phyloP scores from a whole-genome alignment of 37 sponge, comb jelly and placozoan genomes.

The Chondrosia reniformis region DNA sequence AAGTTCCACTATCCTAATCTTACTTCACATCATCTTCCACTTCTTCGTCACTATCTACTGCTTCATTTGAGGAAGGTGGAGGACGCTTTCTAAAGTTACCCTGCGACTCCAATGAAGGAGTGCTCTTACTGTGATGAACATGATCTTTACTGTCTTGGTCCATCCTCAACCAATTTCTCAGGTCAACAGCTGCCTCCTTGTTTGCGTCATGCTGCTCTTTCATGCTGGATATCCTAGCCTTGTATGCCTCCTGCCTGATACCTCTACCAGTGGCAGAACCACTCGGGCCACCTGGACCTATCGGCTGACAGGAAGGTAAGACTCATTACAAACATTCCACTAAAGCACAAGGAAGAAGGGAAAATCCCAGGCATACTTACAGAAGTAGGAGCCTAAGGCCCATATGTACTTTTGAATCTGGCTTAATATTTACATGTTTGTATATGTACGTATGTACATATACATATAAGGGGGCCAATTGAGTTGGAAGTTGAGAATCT shows the following conservation, averaged over 20 bases:
- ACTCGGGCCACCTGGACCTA: background rate
- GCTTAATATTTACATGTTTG: background rate
- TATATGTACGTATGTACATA: background rate
- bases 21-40: conserved; percentile 45
- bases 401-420: too few relatives aligned
- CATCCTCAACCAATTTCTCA: conserved; percentile 33
- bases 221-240: conserved; percentile 40
- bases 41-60: conserved; percentile 37
- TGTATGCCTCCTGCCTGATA: conserved; percentile 62
- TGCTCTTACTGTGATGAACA: background rate
- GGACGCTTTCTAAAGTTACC: conserved; percentile 13
- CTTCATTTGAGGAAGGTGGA: background rate
- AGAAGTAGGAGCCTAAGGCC: too few relatives aligned
- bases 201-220: conserved; percentile 16
- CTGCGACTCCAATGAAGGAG: background rate
- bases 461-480: too few relatives aligned
- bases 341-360: too few relatives aligned
- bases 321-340: too few relatives aligned
- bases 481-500: too few relatives aligned
- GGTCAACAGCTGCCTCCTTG: conserved; percentile 46
- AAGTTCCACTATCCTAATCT: too few relatives aligned
- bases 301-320: too few relatives aligned
- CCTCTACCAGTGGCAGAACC: background rate
- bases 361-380: too few relatives aligned
- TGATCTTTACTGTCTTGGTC: background rate